These are phyloP conservation scores for Sylvilagus bachmani DNA, from an alignment of 2,113 vertebrate genomes.

Conservation along the genomic window DNA sequence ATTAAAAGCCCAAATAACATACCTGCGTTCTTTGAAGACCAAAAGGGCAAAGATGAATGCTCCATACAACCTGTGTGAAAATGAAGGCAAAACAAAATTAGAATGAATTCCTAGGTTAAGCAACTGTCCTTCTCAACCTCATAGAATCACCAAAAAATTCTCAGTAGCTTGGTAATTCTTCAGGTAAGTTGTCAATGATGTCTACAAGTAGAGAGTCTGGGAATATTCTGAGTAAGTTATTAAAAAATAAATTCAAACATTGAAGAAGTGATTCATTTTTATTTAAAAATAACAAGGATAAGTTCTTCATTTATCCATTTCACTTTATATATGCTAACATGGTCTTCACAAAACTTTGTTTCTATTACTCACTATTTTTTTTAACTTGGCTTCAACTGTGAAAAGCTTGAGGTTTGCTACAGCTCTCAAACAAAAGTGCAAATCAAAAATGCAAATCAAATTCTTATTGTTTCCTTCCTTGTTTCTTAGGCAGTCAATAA, in stretches of 20 bases:
- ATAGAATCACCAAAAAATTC: background rate
- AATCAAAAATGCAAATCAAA: background rate
- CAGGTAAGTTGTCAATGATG: background rate
- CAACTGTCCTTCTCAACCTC: background rate
- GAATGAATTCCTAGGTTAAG: background rate
- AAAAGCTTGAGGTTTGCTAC: background rate
- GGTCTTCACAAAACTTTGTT: background rate
- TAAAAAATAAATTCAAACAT: background rate
- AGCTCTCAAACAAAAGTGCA: background rate
- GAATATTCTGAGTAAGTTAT: background rate
- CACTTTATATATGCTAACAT: slow-evolving; percentile 17
- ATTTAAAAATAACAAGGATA: background rate
- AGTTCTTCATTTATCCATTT: background rate
- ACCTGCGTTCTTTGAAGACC: background rate
- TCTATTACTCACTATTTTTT: background rate
- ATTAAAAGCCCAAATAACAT: background rate
- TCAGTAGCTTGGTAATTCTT: background rate
- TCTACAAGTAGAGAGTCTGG: background rate
- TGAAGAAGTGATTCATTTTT: slow-evolving; percentile 3
- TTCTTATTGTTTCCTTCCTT: background rate
- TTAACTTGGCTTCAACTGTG: background rate
- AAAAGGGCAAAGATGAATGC: background rate
- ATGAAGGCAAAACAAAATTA: background rate
- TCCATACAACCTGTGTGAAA: background rate
- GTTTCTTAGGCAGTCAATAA: slow-evolving; percentile 20